These are phyloP conservation scores for Heloderma charlesbogerti DNA, from an alignment of 2,113 vertebrate genomes.

Conservation along the genomic window DNA sequence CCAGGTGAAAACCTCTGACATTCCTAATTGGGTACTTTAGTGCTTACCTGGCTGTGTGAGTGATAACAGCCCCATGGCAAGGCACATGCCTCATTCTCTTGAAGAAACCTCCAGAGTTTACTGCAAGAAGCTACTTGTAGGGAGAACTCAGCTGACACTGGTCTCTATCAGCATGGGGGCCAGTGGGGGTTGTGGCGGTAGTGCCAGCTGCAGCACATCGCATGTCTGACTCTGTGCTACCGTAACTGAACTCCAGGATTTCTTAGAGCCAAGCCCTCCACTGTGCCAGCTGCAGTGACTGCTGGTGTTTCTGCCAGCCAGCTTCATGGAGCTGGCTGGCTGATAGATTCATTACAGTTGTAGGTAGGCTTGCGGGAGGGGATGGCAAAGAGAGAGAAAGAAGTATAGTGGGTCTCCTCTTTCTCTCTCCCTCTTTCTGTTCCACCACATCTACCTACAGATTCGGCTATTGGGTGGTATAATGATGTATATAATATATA, in stretches of 20 bases:
- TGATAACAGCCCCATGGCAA: not conserved
- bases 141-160: not conserved
- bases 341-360: not conserved
- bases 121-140: not conserved
- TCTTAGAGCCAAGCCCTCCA: not conserved
- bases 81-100: not conserved
- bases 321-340: not conserved
- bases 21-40: not conserved
- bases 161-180: not conserved
- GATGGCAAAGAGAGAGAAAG: not conserved
- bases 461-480: too few relatives aligned
- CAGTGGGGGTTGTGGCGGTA: not conserved
- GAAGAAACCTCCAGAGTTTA: not conserved
- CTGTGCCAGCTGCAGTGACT: not conserved
- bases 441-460: not conserved
- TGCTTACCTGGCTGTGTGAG: not conserved
- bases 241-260: not conserved
- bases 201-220: not conserved
- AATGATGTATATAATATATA: too few relatives aligned
- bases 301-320: not conserved
- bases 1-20: too few relatives aligned
- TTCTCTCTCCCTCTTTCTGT: not conserved
- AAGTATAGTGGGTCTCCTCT: not conserved
- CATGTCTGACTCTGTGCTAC: not conserved
- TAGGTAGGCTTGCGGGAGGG: not conserved